Percentiles rank a stretch among this genome's conserved stretches.
phyloP scores from a whole-genome alignment of 2,113 vertebrate species.

The Scomber japonicus region DNA sequence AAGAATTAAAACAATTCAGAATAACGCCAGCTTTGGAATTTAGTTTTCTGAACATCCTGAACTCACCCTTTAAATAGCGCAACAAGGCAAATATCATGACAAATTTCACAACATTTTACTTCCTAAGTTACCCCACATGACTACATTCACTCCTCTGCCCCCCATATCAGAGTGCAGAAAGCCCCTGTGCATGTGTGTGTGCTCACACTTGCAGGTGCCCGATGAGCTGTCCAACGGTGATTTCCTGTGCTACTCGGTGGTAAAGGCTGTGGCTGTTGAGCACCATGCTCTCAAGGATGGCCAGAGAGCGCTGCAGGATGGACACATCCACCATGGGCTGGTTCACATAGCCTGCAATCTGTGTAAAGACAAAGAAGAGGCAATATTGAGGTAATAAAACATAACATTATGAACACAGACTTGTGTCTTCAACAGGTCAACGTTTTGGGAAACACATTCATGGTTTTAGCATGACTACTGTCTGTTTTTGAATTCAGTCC shows the following conservation, averaged over 20 bases:
- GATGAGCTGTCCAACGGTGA: slow-evolving; percentile 98
- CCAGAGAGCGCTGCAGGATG: slow-evolving; percentile 96
- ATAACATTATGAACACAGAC: no score
- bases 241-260: slow-evolving; percentile 96
- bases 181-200: slow-evolving; percentile 85
- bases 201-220: slow-evolving; percentile 99
- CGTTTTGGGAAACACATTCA: no score
- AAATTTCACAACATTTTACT: neutral
- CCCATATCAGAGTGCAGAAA: slow-evolving; percentile 65
- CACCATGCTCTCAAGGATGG: slow-evolving; percentile 99
- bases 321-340: slow-evolving; percentile 98
- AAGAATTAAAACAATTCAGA: neutral
- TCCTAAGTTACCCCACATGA: slow-evolving; percentile 9
- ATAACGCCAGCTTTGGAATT: neutral
- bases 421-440: neutral
- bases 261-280: slow-evolving; percentile 98
- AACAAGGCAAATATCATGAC: slow-evolving; percentile 2
- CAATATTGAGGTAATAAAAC: neutral
- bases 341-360: slow-evolving; percentile 98
- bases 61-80: slow-evolving; percentile 4
- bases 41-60: slow-evolving; percentile 22
- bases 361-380: neutral
- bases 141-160: slow-evolving; percentile 24
- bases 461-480: no score
- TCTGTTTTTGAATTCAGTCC: no score